Percentiles rank a stretch among this genome's conserved stretches.
Conservation (phyloP, 2,888 invertebrate species). For the Rhodophaea formosa region DNA sequence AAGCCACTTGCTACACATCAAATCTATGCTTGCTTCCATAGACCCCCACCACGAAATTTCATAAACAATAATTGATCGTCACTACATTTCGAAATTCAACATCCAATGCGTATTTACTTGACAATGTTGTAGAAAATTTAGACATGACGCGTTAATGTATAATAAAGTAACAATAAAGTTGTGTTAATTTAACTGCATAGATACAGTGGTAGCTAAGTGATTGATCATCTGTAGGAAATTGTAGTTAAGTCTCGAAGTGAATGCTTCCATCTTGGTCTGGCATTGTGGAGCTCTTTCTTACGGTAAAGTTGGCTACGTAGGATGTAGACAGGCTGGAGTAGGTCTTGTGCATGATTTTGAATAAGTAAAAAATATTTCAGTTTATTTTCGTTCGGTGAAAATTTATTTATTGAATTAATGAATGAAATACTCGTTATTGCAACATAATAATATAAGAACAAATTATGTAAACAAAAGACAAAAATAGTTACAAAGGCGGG, state of each 20-base stretch:
- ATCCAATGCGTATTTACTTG: neutral
- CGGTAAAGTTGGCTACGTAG: neutral
- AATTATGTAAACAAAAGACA: too few species aligned
- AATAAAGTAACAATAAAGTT: neutral
- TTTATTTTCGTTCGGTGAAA: neutral
- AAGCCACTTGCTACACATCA: slow-evolving; percentile 39
- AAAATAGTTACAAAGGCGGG: too few species aligned
- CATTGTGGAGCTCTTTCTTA: slow-evolving; percentile 6
- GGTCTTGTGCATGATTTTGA: neutral
- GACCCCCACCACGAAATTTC: neutral
- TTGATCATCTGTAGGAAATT: slow-evolving; percentile 43
- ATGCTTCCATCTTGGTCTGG: slow-evolving; percentile 30
- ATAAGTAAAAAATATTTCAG: too few species aligned
- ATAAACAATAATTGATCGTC: neutral
- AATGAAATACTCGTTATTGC: too few species aligned
- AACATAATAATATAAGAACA: too few species aligned
- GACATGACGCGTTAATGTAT: slow-evolving; percentile 14
- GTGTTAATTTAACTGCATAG: slow-evolving; percentile 6
- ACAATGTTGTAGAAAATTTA: neutral
- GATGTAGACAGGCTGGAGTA: neutral
- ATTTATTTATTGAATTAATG: too few species aligned
- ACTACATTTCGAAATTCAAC: neutral
- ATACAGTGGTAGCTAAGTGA: slow-evolving; percentile 33
- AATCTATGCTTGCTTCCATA: slow-evolving; percentile 23
- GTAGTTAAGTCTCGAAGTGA: slow-evolving; percentile 39